Conservation (phyloP, 2,113 vertebrate genomes). For the Bettongia penicillata region DNA sequence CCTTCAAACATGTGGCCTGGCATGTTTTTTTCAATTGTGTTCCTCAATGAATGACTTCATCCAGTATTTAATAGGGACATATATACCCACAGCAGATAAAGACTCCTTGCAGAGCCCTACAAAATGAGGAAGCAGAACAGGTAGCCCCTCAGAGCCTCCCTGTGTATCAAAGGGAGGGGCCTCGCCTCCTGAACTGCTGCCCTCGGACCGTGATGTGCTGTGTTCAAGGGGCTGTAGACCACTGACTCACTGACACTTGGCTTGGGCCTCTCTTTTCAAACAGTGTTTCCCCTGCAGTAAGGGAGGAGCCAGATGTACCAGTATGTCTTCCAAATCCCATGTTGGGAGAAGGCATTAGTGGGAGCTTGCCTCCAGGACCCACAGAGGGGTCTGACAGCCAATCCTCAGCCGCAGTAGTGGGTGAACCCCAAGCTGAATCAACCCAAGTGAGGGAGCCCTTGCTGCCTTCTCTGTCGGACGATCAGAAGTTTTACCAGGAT, state of each 20-base stretch:
- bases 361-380: slow-evolving; percentile 80
- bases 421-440: slow-evolving; percentile 44
- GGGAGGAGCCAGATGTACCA: slow-evolving; percentile 59
- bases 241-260: not conserved
- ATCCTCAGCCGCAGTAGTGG: slow-evolving; percentile 46
- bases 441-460: not conserved
- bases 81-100: not conserved
- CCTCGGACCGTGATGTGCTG: not conserved
- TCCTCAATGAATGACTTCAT: not conserved
- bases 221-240: not conserved
- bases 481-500: slow-evolving; percentile 88
- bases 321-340: slow-evolving; percentile 65
- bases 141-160: not conserved
- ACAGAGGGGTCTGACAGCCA: slow-evolving; percentile 77
- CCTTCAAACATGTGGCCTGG: not conserved
- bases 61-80: not conserved
- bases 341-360: slow-evolving; percentile 81
- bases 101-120: not conserved
- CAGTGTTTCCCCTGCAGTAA: slow-evolving; percentile 59
- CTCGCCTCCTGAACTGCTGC: not conserved
- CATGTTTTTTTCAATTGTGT: not conserved
- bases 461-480: slow-evolving; percentile 67
- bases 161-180: not conserved
- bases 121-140: not conserved
- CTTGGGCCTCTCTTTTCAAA: slow-evolving; percentile 32